Base-by-base conservation (phyloP, 2,797 vertebrate genomes). In the Eutrigla gurnardus region DNA sequence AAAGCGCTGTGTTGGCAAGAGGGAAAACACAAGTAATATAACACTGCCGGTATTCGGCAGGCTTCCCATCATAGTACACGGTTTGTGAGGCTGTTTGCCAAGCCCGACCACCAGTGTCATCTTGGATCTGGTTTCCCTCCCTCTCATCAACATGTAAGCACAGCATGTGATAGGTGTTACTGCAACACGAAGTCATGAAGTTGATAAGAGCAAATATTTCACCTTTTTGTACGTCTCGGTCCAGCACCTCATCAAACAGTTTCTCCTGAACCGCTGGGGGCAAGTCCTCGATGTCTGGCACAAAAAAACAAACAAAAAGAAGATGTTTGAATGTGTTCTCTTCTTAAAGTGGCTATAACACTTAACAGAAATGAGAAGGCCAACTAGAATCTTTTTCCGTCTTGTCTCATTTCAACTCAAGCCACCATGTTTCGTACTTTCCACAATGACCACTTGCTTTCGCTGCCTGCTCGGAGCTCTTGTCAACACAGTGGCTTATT, bases 141-240 rank as follows among this genome's bases (percentile, higher is more conserved):
- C 50, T 7, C 10, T 25, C 49, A 66, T 47, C 18, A 11, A 37
- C 52, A 71, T 64, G 57, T 49, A 67, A 55, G 55, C 33, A 58
- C 46, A 65, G 25, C 49, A 18, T 57, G 60, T 36, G 13, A 50
- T 25, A n/a, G n/a, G 4, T 18, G 57, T 50, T 53, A 49, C 17
- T 53, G 52, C 14, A 60, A 70, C 52, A 73, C 17, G 6, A 67
- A 57, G 32, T 61, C 12, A 32, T 35, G 17, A 59, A 36, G 61
- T 18, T 57, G 42, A 57, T 14, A 25, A 18, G 17, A 61, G 58
- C 50, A 57, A 72, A 78, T 42, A 49, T 47, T 67, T 87, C 70
- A 98, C 98, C 98, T 97, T 99, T 99, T 86, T 99, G 98, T 81
- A 99, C 98, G 71, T 99, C 98, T 88, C 98, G 95, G 88, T 99